These are phyloP conservation scores for Synanthedon myopaeformis DNA, from an alignment of 2,888 invertebrate species.

Conservation along the genomic window DNA sequence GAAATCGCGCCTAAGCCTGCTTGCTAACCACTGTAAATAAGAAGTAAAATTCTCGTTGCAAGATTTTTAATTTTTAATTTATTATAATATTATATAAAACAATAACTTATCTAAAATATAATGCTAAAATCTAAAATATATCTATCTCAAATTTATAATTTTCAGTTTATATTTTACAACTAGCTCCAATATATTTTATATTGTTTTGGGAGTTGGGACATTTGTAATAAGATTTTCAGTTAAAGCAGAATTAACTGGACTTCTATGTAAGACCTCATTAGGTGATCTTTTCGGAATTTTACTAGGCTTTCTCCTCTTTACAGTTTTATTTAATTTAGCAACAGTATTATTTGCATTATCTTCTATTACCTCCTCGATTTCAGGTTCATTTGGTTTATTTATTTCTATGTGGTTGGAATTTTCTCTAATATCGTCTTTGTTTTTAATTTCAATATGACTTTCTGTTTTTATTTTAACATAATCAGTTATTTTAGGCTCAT, in stretches of 20 bases:
- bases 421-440: too few species aligned
- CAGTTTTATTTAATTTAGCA: not conserved
- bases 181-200: slow-evolving; percentile 12
- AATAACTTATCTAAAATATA: slow-evolving; percentile 16
- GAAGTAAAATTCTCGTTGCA: not conserved
- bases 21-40: too few species aligned
- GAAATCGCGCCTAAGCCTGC: too few species aligned
- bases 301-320: slow-evolving; percentile 12
- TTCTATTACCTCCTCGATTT: too few species aligned
- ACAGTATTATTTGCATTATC: not conserved
- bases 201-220: slow-evolving; percentile 22
- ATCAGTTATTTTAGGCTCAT: too few species aligned
- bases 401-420: too few species aligned
- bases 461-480: too few species aligned
- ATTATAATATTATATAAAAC: slow-evolving; percentile 16
- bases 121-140: slow-evolving; percentile 7
- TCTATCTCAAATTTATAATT: slow-evolving; percentile 1
- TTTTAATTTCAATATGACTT: too few species aligned
- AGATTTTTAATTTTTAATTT: not conserved
- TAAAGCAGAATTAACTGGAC: not conserved
- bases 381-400: too few species aligned
- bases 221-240: not conserved
- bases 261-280: slow-evolving; percentile 4
- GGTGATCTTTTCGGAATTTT: slow-evolving; percentile 26
- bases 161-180: slow-evolving; percentile 17